Base-by-base conservation (phyloP, 2,797 vertebrate genomes). In the Echiichthys vipera region DNA sequence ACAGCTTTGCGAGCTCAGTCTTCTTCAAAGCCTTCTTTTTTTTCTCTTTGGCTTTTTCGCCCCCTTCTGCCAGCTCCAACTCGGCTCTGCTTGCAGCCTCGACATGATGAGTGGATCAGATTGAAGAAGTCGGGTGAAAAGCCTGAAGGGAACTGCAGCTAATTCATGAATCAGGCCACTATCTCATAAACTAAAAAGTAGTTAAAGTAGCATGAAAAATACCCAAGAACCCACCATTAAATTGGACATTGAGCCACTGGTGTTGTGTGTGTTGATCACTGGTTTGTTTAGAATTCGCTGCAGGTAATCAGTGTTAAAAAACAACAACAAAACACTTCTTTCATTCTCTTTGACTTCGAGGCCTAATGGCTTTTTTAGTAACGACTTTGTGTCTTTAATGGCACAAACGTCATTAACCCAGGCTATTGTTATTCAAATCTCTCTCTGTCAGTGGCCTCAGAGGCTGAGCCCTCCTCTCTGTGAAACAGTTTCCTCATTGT, bases 401-500 rank as follows among this genome's bases (percentile, higher is more conserved):
- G 85, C 80, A 63, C 81, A 93, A 91, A 91, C 91, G 89, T 91
- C 89, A 88, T 93, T 94, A 88, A 89, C 88, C 81, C 62, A 11
- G 24, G 43, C 71, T 85, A 91, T 93, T 93, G 91, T 95, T 85
- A 93, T 92, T 95, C 85, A 93, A 94, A 95, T 93, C 89, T 88
- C 78, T 80, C 86, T 46, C 65, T 76, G 79, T 83, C 84, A 74
- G 80, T 45, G 79, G 78, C 84, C 77, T 84, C 78, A 73, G 84
- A 90, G 83, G 77, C 84, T 78, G 78, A 64, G 62, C 81, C 85
- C 77, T 74, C 18, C 73, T 78, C 84, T 77, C 73, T 74, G 73
- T 65, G 73, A 92, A 91, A 90, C 88, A 87, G 54, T 89, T 90
- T 86, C 82, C 78, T 84, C 80, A 91, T 93, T 93, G 89, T 94